Base-by-base conservation (phyloP, 2,113 vertebrate species). In the Octodon degus region DNA sequence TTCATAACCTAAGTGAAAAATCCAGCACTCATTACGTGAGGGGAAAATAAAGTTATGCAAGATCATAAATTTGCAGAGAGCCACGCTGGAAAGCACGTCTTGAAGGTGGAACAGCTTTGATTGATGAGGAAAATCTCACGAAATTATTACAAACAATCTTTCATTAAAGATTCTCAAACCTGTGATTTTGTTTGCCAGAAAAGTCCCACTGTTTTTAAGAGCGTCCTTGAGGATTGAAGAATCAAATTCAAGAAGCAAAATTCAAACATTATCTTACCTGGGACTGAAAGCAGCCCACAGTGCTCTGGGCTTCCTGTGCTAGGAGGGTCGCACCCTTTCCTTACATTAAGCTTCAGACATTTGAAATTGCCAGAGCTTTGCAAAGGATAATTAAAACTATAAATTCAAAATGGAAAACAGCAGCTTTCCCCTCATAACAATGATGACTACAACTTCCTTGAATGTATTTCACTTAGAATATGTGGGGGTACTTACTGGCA, bases 1-100 rank as follows among this genome's bases (percentile, higher is more conserved):
- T 96, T 97, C 97, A 98, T 86, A 81, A 97, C 62, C 43, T 97
- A 96, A 97, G 89, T 95, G 97, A 98, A 98, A 98, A 98, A 97
- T 96, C 77, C 90, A 96, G 89, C 50, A 95, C 91, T 98, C 95
- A 95, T 97, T 98, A 97, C 60, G 47, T 79, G 93, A 96, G 86
- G 97, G 55, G 43, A 97, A 98, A 98, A 97, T 97, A 96, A 97
- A 97, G 94, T 89, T 62, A 30, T 65, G 72, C 37, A 97, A 83
- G 96, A 91, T 50, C 92, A 97, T 98, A 98, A 97, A 98, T 98
- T 97, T 97, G n/a, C 47, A 94, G 95, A 96, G 79, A 90, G 94
- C 96, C 95, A 88, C 96, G 96, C 83, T 98, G 95, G 96, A 98
- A 98, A 98, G 97, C 90, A 96, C 77, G 95, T 97, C 96, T 98